Evolutionary conservation across 2,888 invertebrate species (phyloP).

Genomic region (Agrilus biguttatus): DNA sequence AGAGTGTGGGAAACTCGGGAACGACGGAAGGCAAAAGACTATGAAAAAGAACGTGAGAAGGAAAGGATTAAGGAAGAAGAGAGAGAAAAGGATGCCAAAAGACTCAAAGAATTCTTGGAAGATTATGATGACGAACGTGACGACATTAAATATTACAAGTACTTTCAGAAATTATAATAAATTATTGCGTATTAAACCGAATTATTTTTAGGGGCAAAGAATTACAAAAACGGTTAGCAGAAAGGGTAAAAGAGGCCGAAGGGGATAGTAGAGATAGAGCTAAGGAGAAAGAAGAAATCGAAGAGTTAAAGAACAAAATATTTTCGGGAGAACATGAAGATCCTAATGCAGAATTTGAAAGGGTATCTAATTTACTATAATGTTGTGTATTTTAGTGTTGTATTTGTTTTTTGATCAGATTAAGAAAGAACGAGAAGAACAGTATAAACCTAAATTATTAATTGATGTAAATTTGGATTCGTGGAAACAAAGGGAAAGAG

Average conservation of each 20-base stretch:
- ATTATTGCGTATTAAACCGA: not conserved
- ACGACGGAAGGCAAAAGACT: constrained; percentile 77
- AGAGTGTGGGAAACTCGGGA: constrained; percentile 80
- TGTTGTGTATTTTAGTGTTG: constrained; percentile 1
- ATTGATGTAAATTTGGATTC: constrained; percentile 53
- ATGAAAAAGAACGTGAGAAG: constrained; percentile 75
- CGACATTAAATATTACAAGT: constrained; percentile 94
- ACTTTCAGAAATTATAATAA: constrained; percentile 16
- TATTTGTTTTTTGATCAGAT: constrained; percentile 27
- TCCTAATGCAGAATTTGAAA: constrained; percentile 49
- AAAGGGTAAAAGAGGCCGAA: constrained; percentile 87
- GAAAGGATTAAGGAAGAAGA: constrained; percentile 76
- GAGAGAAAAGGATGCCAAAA: constrained; percentile 79
- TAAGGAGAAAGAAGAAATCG: constrained; percentile 78
- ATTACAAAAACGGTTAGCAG: constrained; percentile 76
- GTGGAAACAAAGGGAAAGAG: constrained; percentile 44
- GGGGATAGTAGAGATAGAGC: constrained; percentile 79
- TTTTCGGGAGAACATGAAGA: constrained; percentile 52
- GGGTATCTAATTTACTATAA: constrained; percentile 27
- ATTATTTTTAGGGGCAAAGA: constrained; percentile 54
- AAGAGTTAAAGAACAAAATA: constrained; percentile 65
- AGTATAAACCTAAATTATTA: constrained; percentile 70
- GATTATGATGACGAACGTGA: constrained; percentile 98
- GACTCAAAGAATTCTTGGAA: constrained; percentile 93
- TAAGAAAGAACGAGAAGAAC: constrained; percentile 63